Evolutionary conservation across 2,888 invertebrate genomes (phyloP).

Genomic region (Tiphia femorata): DNA sequence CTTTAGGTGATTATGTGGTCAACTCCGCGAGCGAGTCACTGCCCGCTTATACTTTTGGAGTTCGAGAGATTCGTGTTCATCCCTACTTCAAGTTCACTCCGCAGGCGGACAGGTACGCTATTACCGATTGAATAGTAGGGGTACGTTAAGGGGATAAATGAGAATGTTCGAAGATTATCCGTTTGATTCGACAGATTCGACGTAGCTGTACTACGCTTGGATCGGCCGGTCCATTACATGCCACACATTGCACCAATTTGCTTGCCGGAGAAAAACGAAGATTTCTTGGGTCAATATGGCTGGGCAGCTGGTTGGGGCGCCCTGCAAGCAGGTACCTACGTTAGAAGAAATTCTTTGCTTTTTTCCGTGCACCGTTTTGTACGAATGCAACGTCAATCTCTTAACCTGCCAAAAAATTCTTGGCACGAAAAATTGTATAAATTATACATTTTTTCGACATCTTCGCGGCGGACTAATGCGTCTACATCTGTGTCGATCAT

Average conservation of each 20-base stretch:
- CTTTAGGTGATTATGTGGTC: constrained; percentile 92
- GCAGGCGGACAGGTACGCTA: constrained; percentile 78
- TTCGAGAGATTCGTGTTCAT: constrained; percentile 90
- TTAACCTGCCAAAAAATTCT: too few relatives aligned
- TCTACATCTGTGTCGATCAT: too few relatives aligned
- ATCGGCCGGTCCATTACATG: constrained; percentile 90
- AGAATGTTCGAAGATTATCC: not conserved
- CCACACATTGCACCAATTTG: constrained; percentile 93
- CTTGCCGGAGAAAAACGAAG: constrained; percentile 89
- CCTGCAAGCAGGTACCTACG: constrained; percentile 72
- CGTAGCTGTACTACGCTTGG: constrained; percentile 89
- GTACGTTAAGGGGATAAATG: not conserved
- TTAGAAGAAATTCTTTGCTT: too few relatives aligned
- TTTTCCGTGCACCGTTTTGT: too few relatives aligned
- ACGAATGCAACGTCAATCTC: too few relatives aligned
- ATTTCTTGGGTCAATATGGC: constrained; percentile 90
- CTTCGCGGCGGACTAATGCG: too few relatives aligned
- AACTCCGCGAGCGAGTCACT: constrained; percentile 93
- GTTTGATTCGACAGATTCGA: too few relatives aligned
- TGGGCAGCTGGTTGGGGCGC: constrained; percentile 97
- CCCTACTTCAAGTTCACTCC: constrained; percentile 95
- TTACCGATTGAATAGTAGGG: not conserved
- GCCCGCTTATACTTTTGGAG: constrained; percentile 92
- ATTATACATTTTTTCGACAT: too few relatives aligned
- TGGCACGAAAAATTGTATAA: too few relatives aligned